Percentiles rank a stretch among this genome's conserved stretches.
phyloP scores from a whole-genome alignment of 2,113 vertebrate genomes.

The Dipodomys ordii region DNA sequence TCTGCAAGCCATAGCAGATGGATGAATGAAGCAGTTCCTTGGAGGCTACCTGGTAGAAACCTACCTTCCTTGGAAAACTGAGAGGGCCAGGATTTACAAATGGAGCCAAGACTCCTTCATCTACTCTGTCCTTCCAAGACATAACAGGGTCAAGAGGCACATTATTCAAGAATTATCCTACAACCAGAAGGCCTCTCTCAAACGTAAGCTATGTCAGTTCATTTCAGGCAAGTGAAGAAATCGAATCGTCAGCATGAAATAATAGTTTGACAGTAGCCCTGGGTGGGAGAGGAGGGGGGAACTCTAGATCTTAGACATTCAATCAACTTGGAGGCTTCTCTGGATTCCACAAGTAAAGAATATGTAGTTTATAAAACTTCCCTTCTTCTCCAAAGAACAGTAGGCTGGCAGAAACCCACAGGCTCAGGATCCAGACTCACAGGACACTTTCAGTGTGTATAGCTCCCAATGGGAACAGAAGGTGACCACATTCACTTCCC shows the following conservation, averaged over 20 bases:
- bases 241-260: conserved; percentile 54
- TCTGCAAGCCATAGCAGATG: neutral
- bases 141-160: neutral
- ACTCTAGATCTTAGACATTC: conserved; percentile 1
- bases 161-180: neutral
- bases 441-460: neutral
- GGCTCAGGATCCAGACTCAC: neutral
- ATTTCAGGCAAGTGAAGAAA: conserved; percentile 51
- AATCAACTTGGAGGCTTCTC: conserved; percentile 29
- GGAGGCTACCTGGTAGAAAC: neutral
- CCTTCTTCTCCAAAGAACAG: neutral
- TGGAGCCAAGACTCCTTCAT: neutral
- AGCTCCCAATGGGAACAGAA: neutral
- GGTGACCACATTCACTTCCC: conserved; percentile 29
- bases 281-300: neutral
- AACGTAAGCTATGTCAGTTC: neutral
- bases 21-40: neutral
- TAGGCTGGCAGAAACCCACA: conserved; percentile 1
- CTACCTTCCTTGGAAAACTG: conserved; percentile 11
- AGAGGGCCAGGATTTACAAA: neutral
- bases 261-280: conserved; percentile 49
- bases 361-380: conserved; percentile 19
- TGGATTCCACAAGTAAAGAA: conserved; percentile 12
- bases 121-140: neutral
- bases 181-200: neutral